Base-by-base conservation (phyloP, 2,888 invertebrate genomes). In the Harmothoe impar region DNA sequence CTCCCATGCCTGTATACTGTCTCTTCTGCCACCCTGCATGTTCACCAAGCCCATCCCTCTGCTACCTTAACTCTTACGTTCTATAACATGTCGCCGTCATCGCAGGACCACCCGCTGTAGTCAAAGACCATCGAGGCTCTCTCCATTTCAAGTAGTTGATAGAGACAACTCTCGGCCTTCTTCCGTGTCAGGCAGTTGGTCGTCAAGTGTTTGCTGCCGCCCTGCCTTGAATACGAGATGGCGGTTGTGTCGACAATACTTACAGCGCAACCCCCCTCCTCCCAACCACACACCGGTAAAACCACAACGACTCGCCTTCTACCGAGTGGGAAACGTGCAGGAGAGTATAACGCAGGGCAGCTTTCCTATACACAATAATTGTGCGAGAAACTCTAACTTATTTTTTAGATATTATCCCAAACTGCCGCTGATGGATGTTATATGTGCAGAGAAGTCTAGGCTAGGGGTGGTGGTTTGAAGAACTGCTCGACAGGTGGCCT, bases 361-460 rank as follows among this genome's bases (percentile, higher is more conserved):
- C 81, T 43, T 81, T 35, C 43, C 81, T 10, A 43, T 43, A 43
- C 3, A 43, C 43, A 29, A 43, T 35, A 35, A 81, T 81, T 81
- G 81, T 81, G 81, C 43, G 35, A 81, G 81, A 35, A 81, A 81
- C 81, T 77, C 77, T 81, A 81, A 81, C 81, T 81, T 72, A 7
- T 43, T 81, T 81, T 81, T 33, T 5, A 23, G 62, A n/a, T n/a
- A n/a, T n/a, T n/a, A n/a, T n/a, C n/a, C n/a, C n/a, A n/a, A n/a
- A n/a, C n/a, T n/a, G n/a, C n/a, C n/a, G 62, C 15, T 25, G 62
- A 5, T 62, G 62, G 62, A n/a, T n/a, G n/a, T n/a, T n/a, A n/a
- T n/a, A n/a, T n/a, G 25, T n/a, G 25, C n/a, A 17, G 31, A 20
- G 77, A 3, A 25, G 29, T 10, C 5, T 25, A 17, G 77, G 77